Percentiles rank a stretch among this genome's conserved stretches.
phyloP scores from a whole-genome alignment of 2,797 vertebrate species.

The Simalia tracyae region DNA sequence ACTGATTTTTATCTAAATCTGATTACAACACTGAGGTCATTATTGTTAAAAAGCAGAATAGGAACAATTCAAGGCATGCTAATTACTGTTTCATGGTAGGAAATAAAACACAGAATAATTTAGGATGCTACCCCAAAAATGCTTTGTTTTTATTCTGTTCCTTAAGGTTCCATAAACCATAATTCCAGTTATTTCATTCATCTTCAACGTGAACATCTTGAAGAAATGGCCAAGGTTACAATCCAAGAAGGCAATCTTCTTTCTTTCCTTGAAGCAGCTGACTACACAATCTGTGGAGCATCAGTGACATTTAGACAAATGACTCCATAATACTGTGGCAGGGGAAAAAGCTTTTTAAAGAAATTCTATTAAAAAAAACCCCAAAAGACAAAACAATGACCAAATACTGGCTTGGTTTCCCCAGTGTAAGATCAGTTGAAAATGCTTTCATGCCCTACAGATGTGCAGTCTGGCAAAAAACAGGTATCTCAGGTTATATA shows the following conservation, averaged over 20 bases:
- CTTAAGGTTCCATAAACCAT: slow-evolving; percentile 24
- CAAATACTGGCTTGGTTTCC: slow-evolving; percentile 5
- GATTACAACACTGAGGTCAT: slow-evolving; percentile 38
- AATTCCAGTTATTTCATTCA: slow-evolving; percentile 44
- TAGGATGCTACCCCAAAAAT: slow-evolving; percentile 36
- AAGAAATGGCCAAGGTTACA: slow-evolving; percentile 47
- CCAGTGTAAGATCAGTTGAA: not conserved
- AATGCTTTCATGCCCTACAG: not conserved
- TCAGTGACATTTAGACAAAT: slow-evolving; percentile 63
- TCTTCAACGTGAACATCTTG: slow-evolving; percentile 38
- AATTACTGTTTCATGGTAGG: slow-evolving; percentile 34
- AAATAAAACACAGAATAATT: slow-evolving; percentile 1
- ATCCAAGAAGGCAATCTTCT: slow-evolving; percentile 44
- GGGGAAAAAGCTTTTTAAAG: slow-evolving; percentile 41
- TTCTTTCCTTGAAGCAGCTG: slow-evolving; percentile 47
- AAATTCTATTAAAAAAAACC: slow-evolving; percentile 9
- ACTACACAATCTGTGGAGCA: slow-evolving; percentile 41
- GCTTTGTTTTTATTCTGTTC: slow-evolving; percentile 39
- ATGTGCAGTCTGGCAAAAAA: not conserved
- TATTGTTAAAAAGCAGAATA: slow-evolving; percentile 23
- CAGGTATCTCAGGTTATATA: not conserved
- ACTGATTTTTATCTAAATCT: slow-evolving; percentile 40
- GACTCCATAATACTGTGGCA: slow-evolving; percentile 32
- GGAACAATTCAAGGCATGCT: slow-evolving; percentile 13
- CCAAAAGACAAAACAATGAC: slow-evolving; percentile 8